Base-by-base conservation (phyloP, 2,888 invertebrate species). In the Athrips mouffetella region DNA sequence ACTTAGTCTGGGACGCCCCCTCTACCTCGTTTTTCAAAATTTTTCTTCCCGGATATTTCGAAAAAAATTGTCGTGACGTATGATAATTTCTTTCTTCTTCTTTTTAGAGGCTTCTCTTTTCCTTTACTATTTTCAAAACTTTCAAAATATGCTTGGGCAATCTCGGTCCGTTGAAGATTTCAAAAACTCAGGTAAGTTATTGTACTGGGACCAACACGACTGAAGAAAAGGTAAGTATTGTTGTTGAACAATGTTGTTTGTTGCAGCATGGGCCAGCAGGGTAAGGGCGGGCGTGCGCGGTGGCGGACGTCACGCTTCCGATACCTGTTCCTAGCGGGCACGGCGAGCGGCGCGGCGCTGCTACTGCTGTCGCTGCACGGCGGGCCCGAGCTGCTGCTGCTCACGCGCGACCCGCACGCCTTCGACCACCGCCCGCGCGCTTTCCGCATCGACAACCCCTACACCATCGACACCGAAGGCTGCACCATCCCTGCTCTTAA, bases 401-500 rank as follows among this genome's bases (percentile, higher is more conserved):
- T 78, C 16, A 72, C 70, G 50, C 75, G 67, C 45, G 72, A 76
- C 11, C 54, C 25, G 10, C 53, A 41, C 45, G 44, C 53, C 42
- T 48, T 44, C 52, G 62, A 55, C 51, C 57, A 67, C 21, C 62
- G 56, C 41, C 40, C 30, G n/a, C 45, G 40, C 47, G 62, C 68
- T 23, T 50, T 63, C 10, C 47, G 59, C 25, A 56, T 67, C n/a
- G 53, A 74, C 39, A 62, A 70, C 47, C 67, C 66, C 55, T 91
- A 85, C 59, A 80, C 91, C 2, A 90, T 93, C 45, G 88, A 90
- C 63, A 93, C 91, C 6, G 78, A 86, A 50, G 93, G 93, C 16
- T 94, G 94, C 66, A 90, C 90, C 7, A 93, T 94, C 57, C 92
- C 93, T 0, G 89, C 89, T 1, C 75, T 93, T 60, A 85, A 90